These are phyloP conservation scores for Pseudomyrmex flavicornis DNA, from an alignment of 1,140 invertebrate species.

Conservation along the genomic window DNA sequence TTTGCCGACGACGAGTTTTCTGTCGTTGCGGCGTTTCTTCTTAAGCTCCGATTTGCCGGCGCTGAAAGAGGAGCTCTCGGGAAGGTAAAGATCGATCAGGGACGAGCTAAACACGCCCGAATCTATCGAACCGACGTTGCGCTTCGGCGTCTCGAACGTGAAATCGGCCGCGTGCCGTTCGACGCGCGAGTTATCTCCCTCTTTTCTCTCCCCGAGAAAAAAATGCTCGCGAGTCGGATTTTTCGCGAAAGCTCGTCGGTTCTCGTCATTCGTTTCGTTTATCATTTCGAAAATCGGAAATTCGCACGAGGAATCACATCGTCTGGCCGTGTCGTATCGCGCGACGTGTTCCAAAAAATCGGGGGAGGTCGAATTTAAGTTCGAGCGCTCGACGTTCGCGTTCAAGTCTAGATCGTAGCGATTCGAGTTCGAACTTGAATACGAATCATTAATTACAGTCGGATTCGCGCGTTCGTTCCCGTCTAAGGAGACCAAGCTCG, in stretches of 20 bases:
- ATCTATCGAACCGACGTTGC: slow-evolving; percentile 73
- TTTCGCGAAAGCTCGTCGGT: not conserved
- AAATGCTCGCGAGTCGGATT: not conserved
- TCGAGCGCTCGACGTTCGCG: not conserved
- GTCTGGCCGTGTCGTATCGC: not conserved
- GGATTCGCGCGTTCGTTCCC: not conserved
- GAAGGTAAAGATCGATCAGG: slow-evolving; percentile 1
- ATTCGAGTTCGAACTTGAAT: not conserved
- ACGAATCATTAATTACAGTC: not conserved
- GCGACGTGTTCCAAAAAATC: not conserved
- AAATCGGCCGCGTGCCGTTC: slow-evolving; percentile 9
- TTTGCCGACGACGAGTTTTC: not conserved
- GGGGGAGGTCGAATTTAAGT: not conserved
- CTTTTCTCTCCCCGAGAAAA: not conserved
- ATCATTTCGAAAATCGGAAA: not conserved
- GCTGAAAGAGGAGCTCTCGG: not conserved
- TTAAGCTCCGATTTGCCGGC: not conserved
- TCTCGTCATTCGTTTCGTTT: not conserved
- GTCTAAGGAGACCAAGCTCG: slow-evolving; percentile 19
- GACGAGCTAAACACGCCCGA: slow-evolving; percentile 76
- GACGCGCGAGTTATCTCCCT: not conserved
- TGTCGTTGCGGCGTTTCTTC: not conserved
- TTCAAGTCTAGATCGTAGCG: slow-evolving; percentile 2
- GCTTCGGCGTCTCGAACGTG: slow-evolving; percentile 46
- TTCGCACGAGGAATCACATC: not conserved